phyloP scores from a whole-genome alignment of 2,888 invertebrate genomes.

The Drosophila sordidapex region DNA sequence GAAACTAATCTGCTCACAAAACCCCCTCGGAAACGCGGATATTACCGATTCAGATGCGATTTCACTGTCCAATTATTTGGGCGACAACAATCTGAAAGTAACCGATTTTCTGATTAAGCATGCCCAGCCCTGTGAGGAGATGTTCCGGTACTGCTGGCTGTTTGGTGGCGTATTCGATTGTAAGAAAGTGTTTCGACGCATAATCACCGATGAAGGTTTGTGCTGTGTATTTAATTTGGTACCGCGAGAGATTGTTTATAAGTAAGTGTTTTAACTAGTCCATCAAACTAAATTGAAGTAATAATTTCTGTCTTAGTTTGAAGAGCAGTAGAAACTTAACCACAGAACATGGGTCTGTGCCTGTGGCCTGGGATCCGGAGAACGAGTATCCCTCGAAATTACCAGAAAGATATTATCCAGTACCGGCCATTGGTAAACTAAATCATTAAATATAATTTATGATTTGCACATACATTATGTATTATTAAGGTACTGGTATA shows the following conservation, averaged over 20 bases:
- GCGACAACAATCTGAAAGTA: constrained; percentile 55
- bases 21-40: constrained; percentile 3
- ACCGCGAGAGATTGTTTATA: constrained; percentile 85
- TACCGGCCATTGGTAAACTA: constrained; percentile 84
- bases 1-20: constrained; percentile 58
- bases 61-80: not conserved
- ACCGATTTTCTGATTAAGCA: constrained; percentile 67
- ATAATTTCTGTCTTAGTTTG: not conserved
- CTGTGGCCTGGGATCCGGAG: constrained; percentile 90
- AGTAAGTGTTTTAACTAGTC: constrained; percentile 49
- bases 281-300: not conserved
- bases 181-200: constrained; percentile 89
- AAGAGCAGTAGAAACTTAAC: constrained; percentile 35
- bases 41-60: constrained; percentile 12
- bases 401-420: constrained; percentile 87
- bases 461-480: not conserved
- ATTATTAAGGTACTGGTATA: constrained; percentile 87
- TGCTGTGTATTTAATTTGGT: constrained; percentile 94
- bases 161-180: constrained; percentile 87
- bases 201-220: constrained; percentile 92
- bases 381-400: constrained; percentile 87
- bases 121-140: constrained; percentile 66
- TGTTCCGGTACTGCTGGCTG: constrained; percentile 88
- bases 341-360: constrained; percentile 34
- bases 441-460: not conserved